A percentile compares a stretch with the other conserved stretches of the same genome.
Evolutionary conservation across 1,140 invertebrate species (phyloP).

Genomic region (Drosophila aff.): DNA sequence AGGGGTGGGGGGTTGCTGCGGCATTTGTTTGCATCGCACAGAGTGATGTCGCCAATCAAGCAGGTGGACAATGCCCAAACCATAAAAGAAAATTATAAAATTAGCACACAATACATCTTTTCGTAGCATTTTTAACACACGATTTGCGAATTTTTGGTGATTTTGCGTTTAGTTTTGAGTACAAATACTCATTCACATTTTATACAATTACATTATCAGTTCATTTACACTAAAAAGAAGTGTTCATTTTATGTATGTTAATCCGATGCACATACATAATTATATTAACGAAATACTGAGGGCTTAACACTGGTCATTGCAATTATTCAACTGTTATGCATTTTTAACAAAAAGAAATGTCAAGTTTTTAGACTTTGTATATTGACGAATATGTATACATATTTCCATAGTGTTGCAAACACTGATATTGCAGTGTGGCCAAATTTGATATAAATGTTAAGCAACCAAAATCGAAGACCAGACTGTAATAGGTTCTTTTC

Average conservation of each 20-base stretch:
- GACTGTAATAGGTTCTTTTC: too few relatives aligned
- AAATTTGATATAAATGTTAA: background rate
- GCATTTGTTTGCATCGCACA: conserved; percentile 20
- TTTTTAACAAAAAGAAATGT: background rate
- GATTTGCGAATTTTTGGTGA: background rate
- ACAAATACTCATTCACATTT: conserved; percentile 4
- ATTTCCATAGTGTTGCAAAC: conserved; percentile 1
- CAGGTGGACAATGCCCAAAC: conserved; percentile 20
- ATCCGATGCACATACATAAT: background rate
- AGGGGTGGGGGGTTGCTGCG: background rate
- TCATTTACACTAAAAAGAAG: background rate
- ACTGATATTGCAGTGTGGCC: background rate
- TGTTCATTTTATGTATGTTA: background rate
- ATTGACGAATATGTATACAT: conserved; percentile 5
- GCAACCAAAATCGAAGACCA: too few relatives aligned
- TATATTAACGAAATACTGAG: background rate
- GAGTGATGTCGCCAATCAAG: conserved; percentile 11
- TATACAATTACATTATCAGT: conserved; percentile 15
- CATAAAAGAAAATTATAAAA: conserved; percentile 9
- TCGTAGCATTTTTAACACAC: conserved; percentile 20
- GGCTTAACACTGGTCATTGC: too few relatives aligned
- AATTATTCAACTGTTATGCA: background rate
- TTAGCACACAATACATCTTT: conserved; percentile 12
- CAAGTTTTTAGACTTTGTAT: background rate
- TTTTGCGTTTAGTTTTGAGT: background rate